Evolutionary conservation across 2,888 invertebrate species (phyloP).

Genomic region (Podotricha telesiphe): DNA sequence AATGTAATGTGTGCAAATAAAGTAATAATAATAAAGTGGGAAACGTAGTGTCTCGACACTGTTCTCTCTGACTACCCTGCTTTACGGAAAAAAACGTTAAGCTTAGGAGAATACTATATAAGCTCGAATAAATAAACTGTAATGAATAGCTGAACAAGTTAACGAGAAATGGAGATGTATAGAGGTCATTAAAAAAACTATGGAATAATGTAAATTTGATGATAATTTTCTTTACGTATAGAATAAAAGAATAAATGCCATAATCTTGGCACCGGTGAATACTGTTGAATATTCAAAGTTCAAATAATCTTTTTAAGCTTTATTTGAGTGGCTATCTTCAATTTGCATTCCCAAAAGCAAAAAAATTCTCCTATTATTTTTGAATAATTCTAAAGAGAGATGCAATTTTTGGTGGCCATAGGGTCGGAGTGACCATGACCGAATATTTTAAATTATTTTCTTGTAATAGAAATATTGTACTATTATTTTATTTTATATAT

Average conservation of each 20-base stretch:
- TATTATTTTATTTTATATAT: no score
- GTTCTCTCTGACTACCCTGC: no score
- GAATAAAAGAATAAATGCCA: neutral
- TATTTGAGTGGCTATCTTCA: slow-evolving; percentile 5
- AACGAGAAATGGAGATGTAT: no score
- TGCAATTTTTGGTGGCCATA: neutral
- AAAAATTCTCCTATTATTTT: neutral
- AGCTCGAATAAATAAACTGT: no score
- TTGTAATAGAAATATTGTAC: neutral
- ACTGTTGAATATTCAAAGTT: slow-evolving; percentile 4
- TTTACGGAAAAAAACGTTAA: no score
- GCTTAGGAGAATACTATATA: no score
- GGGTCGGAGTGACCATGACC: neutral
- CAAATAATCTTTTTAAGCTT: neutral
- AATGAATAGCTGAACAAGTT: no score
- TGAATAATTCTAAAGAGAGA: neutral
- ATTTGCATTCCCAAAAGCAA: neutral
- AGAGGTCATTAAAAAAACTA: neutral
- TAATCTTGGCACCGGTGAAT: neutral
- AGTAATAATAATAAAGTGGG: no score
- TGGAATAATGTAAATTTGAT: neutral
- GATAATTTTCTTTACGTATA: neutral
- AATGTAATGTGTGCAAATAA: no score
- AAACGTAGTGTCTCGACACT: no score
- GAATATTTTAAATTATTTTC: neutral